A percentile compares a stretch with the other conserved stretches of the same genome.
Conservation (phyloP, 2,888 invertebrate species). For the Athalia cordata region DNA sequence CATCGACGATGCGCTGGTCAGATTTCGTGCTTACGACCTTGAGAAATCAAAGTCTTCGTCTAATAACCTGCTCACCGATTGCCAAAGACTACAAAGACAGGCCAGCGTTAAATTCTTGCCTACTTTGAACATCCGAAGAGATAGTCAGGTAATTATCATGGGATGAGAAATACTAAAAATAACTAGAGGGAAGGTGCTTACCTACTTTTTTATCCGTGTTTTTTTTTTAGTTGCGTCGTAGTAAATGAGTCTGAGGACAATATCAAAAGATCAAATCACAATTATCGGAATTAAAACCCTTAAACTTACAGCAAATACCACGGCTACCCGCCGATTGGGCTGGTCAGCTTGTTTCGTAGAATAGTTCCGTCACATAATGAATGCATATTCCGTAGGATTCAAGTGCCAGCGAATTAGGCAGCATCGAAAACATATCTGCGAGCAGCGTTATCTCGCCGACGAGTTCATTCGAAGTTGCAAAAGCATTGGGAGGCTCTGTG, state of each 20-base stretch:
- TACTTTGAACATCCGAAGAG: conserved; percentile 61
- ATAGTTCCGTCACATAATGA: neutral
- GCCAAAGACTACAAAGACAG: conserved; percentile 66
- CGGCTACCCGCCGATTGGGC: too few species aligned
- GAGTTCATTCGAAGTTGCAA: conserved; percentile 59
- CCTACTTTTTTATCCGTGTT: too few species aligned
- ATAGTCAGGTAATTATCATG: conserved; percentile 64
- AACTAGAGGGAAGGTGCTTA: neutral
- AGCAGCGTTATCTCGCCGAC: conserved; percentile 70
- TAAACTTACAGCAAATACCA: too few species aligned
- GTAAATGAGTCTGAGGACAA: too few species aligned
- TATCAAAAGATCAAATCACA: too few species aligned
- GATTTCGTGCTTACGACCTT: conserved; percentile 87
- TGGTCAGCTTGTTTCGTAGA: too few species aligned
- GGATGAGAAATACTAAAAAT: neutral
- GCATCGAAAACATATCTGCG: conserved; percentile 68
- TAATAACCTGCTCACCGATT: conserved; percentile 74
- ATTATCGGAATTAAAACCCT: too few species aligned
- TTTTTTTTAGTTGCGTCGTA: too few species aligned
- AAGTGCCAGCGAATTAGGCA: conserved; percentile 66
- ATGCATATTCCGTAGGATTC: conserved; percentile 62
- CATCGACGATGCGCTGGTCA: conserved; percentile 92
- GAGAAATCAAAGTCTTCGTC: conserved; percentile 80
- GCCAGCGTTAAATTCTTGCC: conserved; percentile 58
- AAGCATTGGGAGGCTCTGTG: conserved; percentile 63